Evolutionary conservation across 2,113 vertebrate genomes (phyloP), one percentile per base, ranked within the genome.

Genomic region (Poeciliopsis retropinna): DNA sequence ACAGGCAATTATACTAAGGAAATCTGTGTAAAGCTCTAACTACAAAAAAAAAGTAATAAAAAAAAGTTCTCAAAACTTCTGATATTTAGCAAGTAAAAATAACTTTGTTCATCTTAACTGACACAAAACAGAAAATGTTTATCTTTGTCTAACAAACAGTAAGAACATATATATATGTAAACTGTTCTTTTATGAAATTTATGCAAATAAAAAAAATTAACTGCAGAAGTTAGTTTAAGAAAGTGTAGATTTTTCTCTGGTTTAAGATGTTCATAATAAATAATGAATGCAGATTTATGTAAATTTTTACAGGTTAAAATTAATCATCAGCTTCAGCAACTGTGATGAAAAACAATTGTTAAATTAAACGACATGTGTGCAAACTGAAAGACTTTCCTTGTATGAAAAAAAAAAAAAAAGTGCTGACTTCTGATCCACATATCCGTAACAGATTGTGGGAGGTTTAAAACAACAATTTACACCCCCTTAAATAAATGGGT

Each of bases 371-470:
- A 75, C 29, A 54, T 62, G 19, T 62, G 41, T 72, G 15, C 1
- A 72, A 44, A 68, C 15, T 14, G 41, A 5, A 15, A 63, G 19
- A 32, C 30, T 0, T 10, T 10, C 30, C 30, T 73, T 62, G n/a
- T 75, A 75, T 27, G 60, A 34, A 34, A 6, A 34, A 34, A 32
- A 8, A 8, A 32, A 34, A 9, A 9, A 32, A 34, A 9, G 1
- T 62, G 44, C 4, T 37, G 29, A 28, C 61, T 79, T 78, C 69
- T 32, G 17, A 57, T 0, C 37, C 63, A 81, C 69, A 69, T n/a
- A 30, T 25, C 32, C 32, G 63, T 47, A 68, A 29, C 22, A 64
- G 39, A n/a, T 30, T 30, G 29, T 30, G 29, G 29, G n/a, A n/a
- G n/a, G n/a, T n/a, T n/a, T n/a, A 12, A 5, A 64, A n/a, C 72